A percentile compares a stretch with the other conserved stretches of the same genome.
Evolutionary conservation across 1,140 invertebrate genomes (phyloP).

Genomic region (Bombus confusus): DNA sequence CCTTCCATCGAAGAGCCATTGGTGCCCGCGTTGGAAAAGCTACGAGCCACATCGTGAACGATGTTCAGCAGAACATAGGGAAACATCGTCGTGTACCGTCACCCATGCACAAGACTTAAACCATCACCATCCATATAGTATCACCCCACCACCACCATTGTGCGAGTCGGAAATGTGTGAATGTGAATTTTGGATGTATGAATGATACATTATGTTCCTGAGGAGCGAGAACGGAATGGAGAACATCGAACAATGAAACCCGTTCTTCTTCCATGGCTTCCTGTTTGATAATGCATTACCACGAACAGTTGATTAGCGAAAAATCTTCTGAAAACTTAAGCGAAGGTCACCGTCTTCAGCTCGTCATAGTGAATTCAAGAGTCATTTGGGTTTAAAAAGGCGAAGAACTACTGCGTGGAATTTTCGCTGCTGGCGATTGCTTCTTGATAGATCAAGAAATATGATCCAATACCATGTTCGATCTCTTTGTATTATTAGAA

Average conservation of each 20-base stretch:
- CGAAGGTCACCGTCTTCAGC: background rate
- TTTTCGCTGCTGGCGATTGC: background rate
- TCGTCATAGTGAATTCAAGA: background rate
- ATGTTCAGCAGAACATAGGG: slow-evolving; percentile 26
- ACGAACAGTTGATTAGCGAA: slow-evolving; percentile 8
- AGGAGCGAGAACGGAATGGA: slow-evolving; percentile 30
- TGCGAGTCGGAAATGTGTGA: slow-evolving; percentile 54
- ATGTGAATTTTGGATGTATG: slow-evolving; percentile 54
- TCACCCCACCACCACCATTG: slow-evolving; percentile 72
- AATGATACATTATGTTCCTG: slow-evolving; percentile 63
- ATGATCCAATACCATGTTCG: slow-evolving; percentile 3
- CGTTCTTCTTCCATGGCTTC: slow-evolving; percentile 25
- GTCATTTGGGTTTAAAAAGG: background rate
- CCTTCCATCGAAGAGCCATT: slow-evolving; percentile 78
- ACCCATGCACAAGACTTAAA: slow-evolving; percentile 81
- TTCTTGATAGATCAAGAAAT: slow-evolving; percentile 8
- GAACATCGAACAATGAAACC: background rate
- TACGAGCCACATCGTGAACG: slow-evolving; percentile 80
- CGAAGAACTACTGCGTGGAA: slow-evolving; percentile 15
- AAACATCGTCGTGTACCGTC: slow-evolving; percentile 37
- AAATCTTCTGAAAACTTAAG: slow-evolving; percentile 8
- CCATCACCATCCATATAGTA: slow-evolving; percentile 75
- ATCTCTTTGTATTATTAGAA: slow-evolving; percentile 14
- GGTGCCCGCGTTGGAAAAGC: slow-evolving; percentile 78
- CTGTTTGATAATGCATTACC: slow-evolving; percentile 36